Conservation (phyloP, 2,888 invertebrate species). For the Drosophila siamana region DNA sequence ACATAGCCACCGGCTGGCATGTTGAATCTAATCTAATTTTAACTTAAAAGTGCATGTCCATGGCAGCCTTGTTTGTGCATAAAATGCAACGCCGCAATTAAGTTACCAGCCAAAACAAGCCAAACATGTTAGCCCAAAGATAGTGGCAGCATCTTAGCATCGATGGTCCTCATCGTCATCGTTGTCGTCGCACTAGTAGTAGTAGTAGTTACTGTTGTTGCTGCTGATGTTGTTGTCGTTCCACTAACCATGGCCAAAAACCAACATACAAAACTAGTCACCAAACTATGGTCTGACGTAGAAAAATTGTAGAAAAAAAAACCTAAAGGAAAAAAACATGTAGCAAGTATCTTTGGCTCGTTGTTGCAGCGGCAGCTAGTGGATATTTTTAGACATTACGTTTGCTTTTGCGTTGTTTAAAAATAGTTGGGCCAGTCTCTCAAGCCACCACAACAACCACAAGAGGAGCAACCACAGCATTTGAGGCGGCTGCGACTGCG, state of each 20-base stretch:
- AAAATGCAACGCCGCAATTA: conserved; percentile 60
- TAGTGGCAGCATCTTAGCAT: conserved; percentile 40
- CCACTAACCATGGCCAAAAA: conserved; percentile 76
- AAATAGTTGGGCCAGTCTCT: conserved; percentile 61
- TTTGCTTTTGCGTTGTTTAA: conserved; percentile 66
- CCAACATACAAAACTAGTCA: conserved; percentile 39
- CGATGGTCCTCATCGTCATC: conserved; percentile 27
- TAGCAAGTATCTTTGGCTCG: conserved; percentile 40
- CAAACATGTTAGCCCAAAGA: conserved; percentile 70
- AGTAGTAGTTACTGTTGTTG: neutral
- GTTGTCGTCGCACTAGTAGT: neutral
- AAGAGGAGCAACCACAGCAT: conserved; percentile 33
- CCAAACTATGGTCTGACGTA: conserved; percentile 51
- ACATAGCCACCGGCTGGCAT: conserved; percentile 5
- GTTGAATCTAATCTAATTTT: conserved; percentile 75
- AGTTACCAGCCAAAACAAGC: conserved; percentile 68
- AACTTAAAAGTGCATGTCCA: conserved; percentile 69
- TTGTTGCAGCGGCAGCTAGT: conserved; percentile 29
- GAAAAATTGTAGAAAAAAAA: conserved; percentile 66
- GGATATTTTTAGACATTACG: conserved; percentile 76
- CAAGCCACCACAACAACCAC: conserved; percentile 9
- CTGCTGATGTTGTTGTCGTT: conserved; percentile 39
- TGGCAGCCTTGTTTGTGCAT: conserved; percentile 52
- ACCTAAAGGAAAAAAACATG: conserved; percentile 36
- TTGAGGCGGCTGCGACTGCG: conserved; percentile 28